Evolutionary conservation across 1,140 invertebrate species (phyloP), one percentile per base, ranked within the genome.

Genomic region (Trachymyrmex septentrionalis): DNA sequence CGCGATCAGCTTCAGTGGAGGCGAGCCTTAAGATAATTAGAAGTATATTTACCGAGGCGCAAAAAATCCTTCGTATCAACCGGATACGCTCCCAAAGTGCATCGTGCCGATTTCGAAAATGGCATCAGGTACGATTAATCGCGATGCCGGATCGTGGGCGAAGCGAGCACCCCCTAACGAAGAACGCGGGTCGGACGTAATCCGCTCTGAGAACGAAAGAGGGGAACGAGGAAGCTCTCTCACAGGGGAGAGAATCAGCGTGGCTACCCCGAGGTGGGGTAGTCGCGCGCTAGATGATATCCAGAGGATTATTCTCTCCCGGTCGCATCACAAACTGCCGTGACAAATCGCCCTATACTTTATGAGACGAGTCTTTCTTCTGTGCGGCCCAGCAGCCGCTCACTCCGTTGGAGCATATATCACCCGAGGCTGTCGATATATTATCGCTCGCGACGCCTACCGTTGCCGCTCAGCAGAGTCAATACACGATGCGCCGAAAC

Each of bases 261-360:
- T 61, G 53, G 71, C 24, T 48, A 48, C 48, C 57, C 59, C 64
- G 71, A 63, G 64, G 63, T 69, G 48, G 73, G 69, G 87, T 80
- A 61, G 75, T 88, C 86, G 87, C 87, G 88, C 75, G 86, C 88
- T 92, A 92, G 91, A 93, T 91, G 93, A 93, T 93, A 93, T 93
- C 91, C 92, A 91, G 91, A 92, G 92, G 92, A 94, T 94, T 93
- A 94, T 93, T 93, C 93, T 93, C 93, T 93, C 92, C 92, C 93
- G 86, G 91, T 92, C 92, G 93, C 91, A 91, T 93, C 91, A 92
- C 92, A 93, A 92, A 93, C 91, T 93, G 87, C 90, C 91, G 91
- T 93, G 92, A 93, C 92, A 93, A 93, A 93, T 93, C 92, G 90
- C 91, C 91, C 92, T 90, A 93, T 93, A 92, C 92, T 93, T 93